phyloP scores from a whole-genome alignment of 2,888 invertebrate genomes.

The Pterobdella sp. region DNA sequence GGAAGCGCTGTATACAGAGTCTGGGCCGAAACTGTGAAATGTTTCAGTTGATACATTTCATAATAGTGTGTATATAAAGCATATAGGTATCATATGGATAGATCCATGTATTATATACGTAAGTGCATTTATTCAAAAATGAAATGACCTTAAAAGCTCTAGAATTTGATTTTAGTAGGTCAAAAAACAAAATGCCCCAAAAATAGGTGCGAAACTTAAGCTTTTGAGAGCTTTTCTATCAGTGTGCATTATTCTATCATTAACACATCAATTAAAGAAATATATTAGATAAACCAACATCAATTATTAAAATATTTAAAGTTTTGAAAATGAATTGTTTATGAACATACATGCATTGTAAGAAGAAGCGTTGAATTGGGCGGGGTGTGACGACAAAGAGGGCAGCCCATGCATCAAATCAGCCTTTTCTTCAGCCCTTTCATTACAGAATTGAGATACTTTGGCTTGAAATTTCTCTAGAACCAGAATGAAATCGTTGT shows the following conservation, averaged over 20 bases:
- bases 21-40: slow-evolving; percentile 20
- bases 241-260: too few species aligned
- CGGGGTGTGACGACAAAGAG: slow-evolving; percentile 8
- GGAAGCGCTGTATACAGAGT: slow-evolving; percentile 20
- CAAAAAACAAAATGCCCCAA: too few species aligned
- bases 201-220: too few species aligned
- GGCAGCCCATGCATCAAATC: slow-evolving; percentile 19
- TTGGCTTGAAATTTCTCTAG: slow-evolving; percentile 19
- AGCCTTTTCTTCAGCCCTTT: slow-evolving; percentile 19
- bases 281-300: too few species aligned
- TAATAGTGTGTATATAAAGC: neutral
- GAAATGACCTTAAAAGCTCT: too few species aligned
- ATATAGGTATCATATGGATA: neutral
- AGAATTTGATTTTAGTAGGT: too few species aligned
- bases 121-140: too few species aligned
- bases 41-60: neutral
- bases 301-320: too few species aligned
- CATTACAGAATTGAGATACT: slow-evolving; percentile 12
- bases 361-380: neutral
- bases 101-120: neutral
- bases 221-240: too few species aligned
- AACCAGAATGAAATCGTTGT: slow-evolving; percentile 21
- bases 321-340: too few species aligned
- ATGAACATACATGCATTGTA: slow-evolving; percentile 7
- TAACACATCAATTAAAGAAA: too few species aligned